Evolutionary conservation across 2,113 vertebrate species (phyloP).

Genomic region (Aptenodytes patagonicus): DNA sequence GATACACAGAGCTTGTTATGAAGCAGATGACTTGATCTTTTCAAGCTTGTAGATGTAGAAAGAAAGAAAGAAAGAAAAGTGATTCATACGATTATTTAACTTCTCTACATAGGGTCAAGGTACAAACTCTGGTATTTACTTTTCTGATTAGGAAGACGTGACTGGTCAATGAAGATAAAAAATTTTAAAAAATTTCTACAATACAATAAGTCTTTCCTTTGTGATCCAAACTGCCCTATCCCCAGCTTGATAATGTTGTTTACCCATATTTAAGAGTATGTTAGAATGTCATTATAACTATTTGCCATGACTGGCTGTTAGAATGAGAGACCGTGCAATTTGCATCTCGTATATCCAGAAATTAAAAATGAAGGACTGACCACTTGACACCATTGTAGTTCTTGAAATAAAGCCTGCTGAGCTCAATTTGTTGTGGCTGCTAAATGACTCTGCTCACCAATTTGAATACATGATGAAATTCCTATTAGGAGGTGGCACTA

Average conservation of each 20-base stretch:
- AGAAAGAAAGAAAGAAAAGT: not conserved
- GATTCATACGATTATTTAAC: conserved; percentile 24
- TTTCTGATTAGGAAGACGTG: conserved; percentile 63
- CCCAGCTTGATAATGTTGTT: conserved; percentile 64
- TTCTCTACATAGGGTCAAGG: not conserved
- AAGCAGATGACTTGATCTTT: not conserved
- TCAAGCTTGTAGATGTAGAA: not conserved
- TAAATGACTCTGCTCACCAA: conserved; percentile 60
- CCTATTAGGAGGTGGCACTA: conserved; percentile 28
- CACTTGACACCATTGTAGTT: conserved; percentile 70
- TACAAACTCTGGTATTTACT: conserved; percentile 48
- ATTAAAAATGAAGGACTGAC: conserved; percentile 74
- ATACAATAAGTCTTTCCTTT: conserved; percentile 51
- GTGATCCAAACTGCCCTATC: conserved; percentile 15
- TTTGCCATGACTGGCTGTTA: conserved; percentile 54
- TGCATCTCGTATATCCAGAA: conserved; percentile 70
- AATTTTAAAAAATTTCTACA: not conserved
- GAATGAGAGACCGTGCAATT: conserved; percentile 65
- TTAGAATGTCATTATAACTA: conserved; percentile 53
- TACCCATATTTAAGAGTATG: conserved; percentile 39
- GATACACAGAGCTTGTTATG: not conserved
- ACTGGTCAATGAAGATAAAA: conserved; percentile 60
- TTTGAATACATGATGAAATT: conserved; percentile 68
- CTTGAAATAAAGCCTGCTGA: conserved; percentile 72
- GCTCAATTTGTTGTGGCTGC: conserved; percentile 66